A percentile compares a stretch with the other conserved stretches of the same genome.
phyloP scores from a whole-genome alignment of 2,797 vertebrate species.

The Sparus aurata region DNA sequence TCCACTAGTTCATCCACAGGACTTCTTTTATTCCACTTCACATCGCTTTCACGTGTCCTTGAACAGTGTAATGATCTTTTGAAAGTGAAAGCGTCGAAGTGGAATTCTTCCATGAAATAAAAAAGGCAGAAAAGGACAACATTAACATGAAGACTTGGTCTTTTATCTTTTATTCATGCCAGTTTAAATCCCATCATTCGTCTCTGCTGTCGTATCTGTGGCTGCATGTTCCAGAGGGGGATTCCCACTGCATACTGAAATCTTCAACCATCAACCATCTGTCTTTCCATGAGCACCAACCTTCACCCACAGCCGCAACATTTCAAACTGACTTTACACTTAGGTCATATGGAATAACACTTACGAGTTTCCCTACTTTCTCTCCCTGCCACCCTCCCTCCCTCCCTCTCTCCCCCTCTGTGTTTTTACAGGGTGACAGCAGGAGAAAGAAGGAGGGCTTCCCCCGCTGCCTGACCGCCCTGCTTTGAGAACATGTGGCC shows the following conservation, averaged over 20 bases:
- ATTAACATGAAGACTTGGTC: background rate
- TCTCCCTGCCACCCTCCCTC: conserved; percentile 6
- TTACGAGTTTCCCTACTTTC: conserved; percentile 36
- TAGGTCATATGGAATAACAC: conserved; percentile 57
- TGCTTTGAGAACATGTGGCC: conserved; percentile 71
- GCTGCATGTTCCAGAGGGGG: background rate
- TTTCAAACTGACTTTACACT: conserved; percentile 39
- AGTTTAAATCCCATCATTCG: background rate
- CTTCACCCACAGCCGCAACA: conserved; percentile 40
- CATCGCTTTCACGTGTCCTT: background rate
- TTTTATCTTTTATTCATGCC: background rate
- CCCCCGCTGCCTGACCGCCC: conserved; percentile 47
- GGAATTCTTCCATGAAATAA: background rate
- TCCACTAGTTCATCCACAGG: background rate
- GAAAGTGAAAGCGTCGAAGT: background rate
- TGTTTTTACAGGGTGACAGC: conserved; percentile 59
- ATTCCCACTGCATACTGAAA: background rate
- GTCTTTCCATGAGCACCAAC: conserved; percentile 30
- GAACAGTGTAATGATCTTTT: background rate
- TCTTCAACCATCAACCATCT: conserved; percentile 1
- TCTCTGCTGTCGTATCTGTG: background rate
- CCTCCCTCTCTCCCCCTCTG: background rate
- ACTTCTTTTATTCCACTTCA: background rate
- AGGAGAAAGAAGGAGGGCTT: conserved; percentile 58
- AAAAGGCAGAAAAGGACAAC: background rate